Evolutionary conservation across 2,888 invertebrate genomes (phyloP).

Genomic region (Cosmia trapezina): DNA sequence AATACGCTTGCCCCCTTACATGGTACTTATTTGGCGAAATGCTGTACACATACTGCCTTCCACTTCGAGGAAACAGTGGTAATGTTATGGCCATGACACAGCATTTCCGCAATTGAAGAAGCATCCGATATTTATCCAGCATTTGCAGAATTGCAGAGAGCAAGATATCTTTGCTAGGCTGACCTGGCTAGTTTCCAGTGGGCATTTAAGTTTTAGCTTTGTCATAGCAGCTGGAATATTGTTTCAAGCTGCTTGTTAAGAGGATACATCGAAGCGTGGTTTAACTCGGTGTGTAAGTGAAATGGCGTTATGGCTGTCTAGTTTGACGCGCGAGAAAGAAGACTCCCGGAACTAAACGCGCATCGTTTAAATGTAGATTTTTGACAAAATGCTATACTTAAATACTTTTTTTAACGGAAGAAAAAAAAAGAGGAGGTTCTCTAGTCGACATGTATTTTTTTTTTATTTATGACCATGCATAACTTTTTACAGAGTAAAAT

Average conservation of each 20-base stretch:
- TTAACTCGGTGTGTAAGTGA: not conserved
- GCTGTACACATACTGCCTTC: not conserved
- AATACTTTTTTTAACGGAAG: too few species aligned
- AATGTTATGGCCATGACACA: not conserved
- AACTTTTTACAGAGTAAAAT: too few species aligned
- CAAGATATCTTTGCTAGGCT: slow-evolving; percentile 14
- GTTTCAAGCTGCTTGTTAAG: slow-evolving; percentile 2
- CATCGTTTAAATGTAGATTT: too few species aligned
- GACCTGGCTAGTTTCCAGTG: slow-evolving; percentile 48
- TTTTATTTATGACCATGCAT: too few species aligned
- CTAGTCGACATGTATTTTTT: too few species aligned
- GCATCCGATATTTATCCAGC: slow-evolving; percentile 12
- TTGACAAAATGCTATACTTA: too few species aligned
- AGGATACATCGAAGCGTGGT: not conserved
- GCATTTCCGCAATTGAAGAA: not conserved
- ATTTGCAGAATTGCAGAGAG: slow-evolving; percentile 8
- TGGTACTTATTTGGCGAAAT: not conserved
- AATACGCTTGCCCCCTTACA: not conserved
- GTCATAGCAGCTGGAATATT: slow-evolving; percentile 11
- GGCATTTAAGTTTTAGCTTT: slow-evolving; percentile 32
- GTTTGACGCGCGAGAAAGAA: too few species aligned
- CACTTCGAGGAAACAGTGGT: not conserved
- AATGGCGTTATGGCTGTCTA: too few species aligned
- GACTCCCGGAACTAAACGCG: too few species aligned
- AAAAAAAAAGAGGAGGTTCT: too few species aligned